Percentiles rank a stretch among this genome's conserved stretches.
Conservation (phyloP, 2,888 invertebrate species). For the Steromphala cineraria region DNA sequence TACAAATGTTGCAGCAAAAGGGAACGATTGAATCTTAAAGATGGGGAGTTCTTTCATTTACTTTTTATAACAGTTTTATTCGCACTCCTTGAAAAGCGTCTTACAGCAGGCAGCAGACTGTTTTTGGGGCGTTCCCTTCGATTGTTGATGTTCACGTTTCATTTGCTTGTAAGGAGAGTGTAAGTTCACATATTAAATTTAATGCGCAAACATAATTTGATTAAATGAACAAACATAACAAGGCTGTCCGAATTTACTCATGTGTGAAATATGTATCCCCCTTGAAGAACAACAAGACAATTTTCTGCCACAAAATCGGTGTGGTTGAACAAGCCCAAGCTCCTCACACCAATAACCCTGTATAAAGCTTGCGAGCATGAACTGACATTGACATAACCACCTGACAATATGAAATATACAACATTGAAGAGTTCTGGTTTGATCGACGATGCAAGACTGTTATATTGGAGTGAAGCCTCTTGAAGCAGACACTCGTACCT, state of each 20-base stretch:
- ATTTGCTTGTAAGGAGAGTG: background rate
- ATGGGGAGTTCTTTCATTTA: no score
- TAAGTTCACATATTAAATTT: background rate
- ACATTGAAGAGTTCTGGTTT: background rate
- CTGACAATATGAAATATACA: background rate
- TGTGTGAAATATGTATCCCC: background rate
- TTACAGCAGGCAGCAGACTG: no score
- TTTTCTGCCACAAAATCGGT: background rate
- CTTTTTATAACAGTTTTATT: no score
- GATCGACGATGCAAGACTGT: background rate
- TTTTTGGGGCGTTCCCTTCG: no score
- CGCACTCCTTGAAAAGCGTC: no score
- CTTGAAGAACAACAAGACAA: background rate
- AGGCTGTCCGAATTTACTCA: background rate
- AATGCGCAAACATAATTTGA: background rate
- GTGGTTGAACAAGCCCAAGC: background rate
- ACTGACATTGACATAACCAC: background rate
- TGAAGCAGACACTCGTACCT: background rate
- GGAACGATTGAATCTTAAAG: no score
- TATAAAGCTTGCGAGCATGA: background rate
- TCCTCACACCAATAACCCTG: background rate
- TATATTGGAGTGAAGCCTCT: background rate
- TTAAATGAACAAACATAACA: constrained; percentile 8
- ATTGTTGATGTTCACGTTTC: no score
- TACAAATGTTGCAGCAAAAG: no score